Percentiles rank a stretch among this genome's conserved stretches.
Conservation (phyloP, 1,140 invertebrate species). For the Bombus sylvicola region DNA sequence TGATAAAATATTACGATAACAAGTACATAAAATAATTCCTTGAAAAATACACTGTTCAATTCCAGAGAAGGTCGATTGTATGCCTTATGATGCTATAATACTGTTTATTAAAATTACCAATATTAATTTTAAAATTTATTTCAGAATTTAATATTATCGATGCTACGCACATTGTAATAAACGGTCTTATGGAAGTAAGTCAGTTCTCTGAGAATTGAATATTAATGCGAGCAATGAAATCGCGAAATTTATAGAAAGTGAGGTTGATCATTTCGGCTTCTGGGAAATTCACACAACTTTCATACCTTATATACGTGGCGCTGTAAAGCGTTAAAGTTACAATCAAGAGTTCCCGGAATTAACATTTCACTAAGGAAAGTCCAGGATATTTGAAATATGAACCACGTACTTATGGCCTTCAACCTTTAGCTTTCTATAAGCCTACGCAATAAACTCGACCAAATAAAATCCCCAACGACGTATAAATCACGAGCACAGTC, state of each 20-base stretch:
- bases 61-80: too few species aligned
- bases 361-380: neutral
- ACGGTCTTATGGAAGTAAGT: too few species aligned
- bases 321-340: neutral
- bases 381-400: neutral
- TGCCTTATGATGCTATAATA: too few species aligned
- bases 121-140: too few species aligned
- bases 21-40: too few species aligned
- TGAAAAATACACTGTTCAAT: too few species aligned
- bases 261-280: neutral
- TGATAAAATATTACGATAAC: too few species aligned
- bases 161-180: too few species aligned
- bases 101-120: too few species aligned
- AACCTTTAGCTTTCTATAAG: neutral
- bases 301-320: neutral
- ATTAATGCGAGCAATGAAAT: neutral
- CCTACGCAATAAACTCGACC: too few species aligned
- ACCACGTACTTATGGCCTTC: neutral
- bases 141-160: too few species aligned
- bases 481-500: neutral
- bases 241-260: neutral
- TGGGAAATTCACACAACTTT: neutral
- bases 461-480: neutral
- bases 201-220: neutral
- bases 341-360: neutral